Evolutionary conservation across 2,888 invertebrate species (phyloP).

Genomic region (Acleris literana): DNA sequence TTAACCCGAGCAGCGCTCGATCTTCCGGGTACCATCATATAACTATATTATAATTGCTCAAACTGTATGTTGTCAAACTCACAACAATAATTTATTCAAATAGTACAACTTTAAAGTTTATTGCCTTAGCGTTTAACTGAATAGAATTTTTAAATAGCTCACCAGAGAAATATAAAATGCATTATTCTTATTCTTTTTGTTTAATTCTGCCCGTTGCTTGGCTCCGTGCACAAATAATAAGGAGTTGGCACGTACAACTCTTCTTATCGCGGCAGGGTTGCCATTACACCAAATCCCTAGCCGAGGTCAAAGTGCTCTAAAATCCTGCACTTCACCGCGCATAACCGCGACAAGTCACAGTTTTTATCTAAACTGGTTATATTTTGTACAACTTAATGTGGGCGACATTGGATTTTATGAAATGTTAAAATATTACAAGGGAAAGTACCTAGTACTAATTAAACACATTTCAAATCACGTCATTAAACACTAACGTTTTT

Average conservation of each 20-base stretch:
- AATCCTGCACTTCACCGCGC: conserved; percentile 30
- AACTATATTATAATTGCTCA: no score
- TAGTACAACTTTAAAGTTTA: conserved; percentile 20
- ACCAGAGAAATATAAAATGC: conserved; percentile 59
- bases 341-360: conserved; percentile 33
- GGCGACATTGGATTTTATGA: neutral
- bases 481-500: no score
- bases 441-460: neutral
- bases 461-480: neutral
- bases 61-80: neutral
- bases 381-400: conserved; percentile 22
- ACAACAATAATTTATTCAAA: conserved; percentile 3
- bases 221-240: conserved; percentile 52
- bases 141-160: conserved; percentile 49
- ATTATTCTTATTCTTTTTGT: conserved; percentile 48
- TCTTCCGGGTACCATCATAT: no score
- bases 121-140: conserved; percentile 18
- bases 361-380: conserved; percentile 34
- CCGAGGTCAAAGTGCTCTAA: conserved; percentile 36
- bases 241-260: conserved; percentile 62
- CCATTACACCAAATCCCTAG: conserved; percentile 36
- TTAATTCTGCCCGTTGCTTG: conserved; percentile 54
- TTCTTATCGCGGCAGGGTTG: conserved; percentile 53
- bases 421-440: neutral
- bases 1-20: no score